phyloP scores from a whole-genome alignment of 2,797 vertebrate genomes.

The Cheirogaleus major region DNA sequence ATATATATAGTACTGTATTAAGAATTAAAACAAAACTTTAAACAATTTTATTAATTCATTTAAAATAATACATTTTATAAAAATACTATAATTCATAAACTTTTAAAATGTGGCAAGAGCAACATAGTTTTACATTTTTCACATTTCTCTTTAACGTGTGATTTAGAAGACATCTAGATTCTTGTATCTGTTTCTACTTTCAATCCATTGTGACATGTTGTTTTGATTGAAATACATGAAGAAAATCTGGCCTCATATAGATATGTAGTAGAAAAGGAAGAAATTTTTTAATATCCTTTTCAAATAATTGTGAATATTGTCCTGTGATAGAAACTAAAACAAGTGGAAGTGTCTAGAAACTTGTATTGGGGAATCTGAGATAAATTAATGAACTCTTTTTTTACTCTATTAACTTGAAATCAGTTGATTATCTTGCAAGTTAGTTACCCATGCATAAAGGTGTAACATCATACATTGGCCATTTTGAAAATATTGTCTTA shows the following conservation, averaged over 20 bases:
- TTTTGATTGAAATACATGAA: background rate
- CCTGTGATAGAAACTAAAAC: background rate
- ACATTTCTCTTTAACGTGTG: background rate
- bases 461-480: background rate
- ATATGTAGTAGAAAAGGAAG: background rate
- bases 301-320: background rate
- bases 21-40: background rate
- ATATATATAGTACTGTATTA: background rate
- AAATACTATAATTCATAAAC: background rate
- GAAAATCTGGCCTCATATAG: background rate
- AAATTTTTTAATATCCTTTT: background rate
- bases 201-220: background rate
- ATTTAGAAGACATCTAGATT: background rate
- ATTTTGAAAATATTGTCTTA: background rate
- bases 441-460: background rate
- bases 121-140: background rate
- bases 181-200: background rate
- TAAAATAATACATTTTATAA: background rate
- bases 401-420: background rate
- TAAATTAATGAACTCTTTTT: background rate
- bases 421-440: background rate
- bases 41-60: background rate
- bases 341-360: background rate
- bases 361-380: background rate
- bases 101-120: background rate